Evolutionary conservation across 2,888 invertebrate species (phyloP), one percentile per base, ranked within the genome.

Genomic region (Cephus runcator): DNA sequence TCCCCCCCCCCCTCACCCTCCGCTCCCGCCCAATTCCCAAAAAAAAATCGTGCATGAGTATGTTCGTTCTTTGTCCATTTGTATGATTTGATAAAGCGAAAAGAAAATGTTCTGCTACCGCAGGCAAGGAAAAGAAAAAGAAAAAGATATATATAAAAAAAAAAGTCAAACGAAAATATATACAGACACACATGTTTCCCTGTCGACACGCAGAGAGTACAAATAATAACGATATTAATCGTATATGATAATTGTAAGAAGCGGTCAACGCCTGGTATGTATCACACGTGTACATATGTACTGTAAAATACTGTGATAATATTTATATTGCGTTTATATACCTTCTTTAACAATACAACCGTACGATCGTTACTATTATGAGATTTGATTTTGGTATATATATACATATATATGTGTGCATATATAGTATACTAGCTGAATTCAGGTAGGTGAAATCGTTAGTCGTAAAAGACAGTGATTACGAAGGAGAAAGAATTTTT

Each of bases 231-330:
- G 81, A 82, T 84, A 76, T 83, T 87, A 84, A 71, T 71, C 71
- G 71, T 82, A 82, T 82, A 84, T 83, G 80, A 80, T 82, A 80
- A 82, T 80, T 34, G 71, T 34, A 79, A 71, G 71, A 71, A 34
- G 31, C 71, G 31, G 33, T 34, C 31, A n/a, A 34, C 71, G 71
- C 71, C 71, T 81, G 77, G 85, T 84, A 84, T 86, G 86, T 87
- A 86, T 88, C 85, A 88, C 87, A 87, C 85, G 85, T 90, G 88
- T 90, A 89, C 88, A 89, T 90, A 89, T 87, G 86, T 89, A 90
- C 86, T 90, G 89, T 90, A 90, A 89, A 89, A 90, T 90, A 90
- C 90, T 90, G 90, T 90, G 90, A 90, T 90, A 90, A 90, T 90
- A 90, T 90, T 90, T 90, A 90, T 90, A 89, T 87, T 85, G 83